These are phyloP conservation scores for Drosophila rufa DNA, from an alignment of 1,140 invertebrate genomes.

Conservation along the genomic window DNA sequence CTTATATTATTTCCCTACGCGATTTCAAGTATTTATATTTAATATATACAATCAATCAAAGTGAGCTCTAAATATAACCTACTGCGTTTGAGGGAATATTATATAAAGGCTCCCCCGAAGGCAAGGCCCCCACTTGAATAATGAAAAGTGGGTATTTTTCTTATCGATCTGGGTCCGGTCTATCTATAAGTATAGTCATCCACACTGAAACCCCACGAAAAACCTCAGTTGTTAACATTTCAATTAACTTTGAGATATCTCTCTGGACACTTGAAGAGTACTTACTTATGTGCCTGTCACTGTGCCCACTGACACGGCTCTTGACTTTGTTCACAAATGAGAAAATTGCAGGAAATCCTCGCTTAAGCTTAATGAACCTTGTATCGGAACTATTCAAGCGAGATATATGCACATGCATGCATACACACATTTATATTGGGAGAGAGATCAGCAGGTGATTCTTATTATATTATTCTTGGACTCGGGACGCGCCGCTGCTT, in stretches of 20 bases:
- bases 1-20: too few relatives aligned
- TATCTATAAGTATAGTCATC: constrained; percentile 1
- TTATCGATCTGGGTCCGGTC: constrained; percentile 19
- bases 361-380: constrained; percentile 65
- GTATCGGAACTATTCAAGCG: constrained; percentile 20
- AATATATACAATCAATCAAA: neutral
- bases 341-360: constrained; percentile 80
- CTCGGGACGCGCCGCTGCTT: constrained; percentile 28
- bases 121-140: neutral
- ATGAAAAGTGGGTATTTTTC: constrained; percentile 10
- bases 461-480: constrained; percentile 10
- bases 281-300: constrained; percentile 3
- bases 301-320: neutral
- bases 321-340: constrained; percentile 48
- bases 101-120: constrained; percentile 3
- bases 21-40: neutral
- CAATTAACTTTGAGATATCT: constrained; percentile 27
- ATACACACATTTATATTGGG: too few relatives aligned
- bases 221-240: constrained; percentile 21
- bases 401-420: neutral
- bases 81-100: constrained; percentile 10
- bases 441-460: constrained; percentile 15
- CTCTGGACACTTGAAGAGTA: constrained; percentile 26
- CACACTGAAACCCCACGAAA: neutral
- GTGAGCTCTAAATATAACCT: neutral